Evolutionary conservation across 2,888 invertebrate species (phyloP), one percentile per base, ranked within the genome.

Genomic region (Eustalomyia histrio): DNA sequence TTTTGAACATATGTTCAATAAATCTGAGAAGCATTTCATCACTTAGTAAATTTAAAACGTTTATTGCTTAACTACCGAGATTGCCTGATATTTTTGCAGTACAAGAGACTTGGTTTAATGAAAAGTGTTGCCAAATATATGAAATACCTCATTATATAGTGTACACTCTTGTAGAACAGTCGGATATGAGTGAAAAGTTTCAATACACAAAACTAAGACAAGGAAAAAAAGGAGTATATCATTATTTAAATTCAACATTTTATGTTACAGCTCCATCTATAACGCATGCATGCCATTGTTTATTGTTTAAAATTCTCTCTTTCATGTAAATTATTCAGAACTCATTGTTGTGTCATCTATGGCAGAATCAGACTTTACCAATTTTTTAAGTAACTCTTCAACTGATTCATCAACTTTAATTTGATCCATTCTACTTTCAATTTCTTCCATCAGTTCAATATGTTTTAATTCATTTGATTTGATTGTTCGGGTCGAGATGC

Each of bases 281-380:
- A 29, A 29, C 29, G 39, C 72, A 78, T 71, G 58, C 39, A 60
- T 3, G 39, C 14, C 14, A 39, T 12, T 39, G 4, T 12, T 39
- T 12, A 39, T 12, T 12, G 2, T 12, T 39, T 39, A 39, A 12
- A 1, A 39, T 12, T 39, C 4, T 39, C 4, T 12, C 10, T 64
- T 60, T 64, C 53, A 16, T 76, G 12, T 24, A 35, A 63, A 0
- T 68, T 71, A 65, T 67, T 79, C 55, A 0, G 73, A 57, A 63
- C 74, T 78, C 52, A 74, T 50, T 14, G 78, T 39, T 18, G 39
- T 47, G 55, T 81, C 76, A 58, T 76, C 78, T 78, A 75, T 78
- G 74, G 81, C 81, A 17, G 78, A 81, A 67, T 81, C 81, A 78
- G 81, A 74, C 74, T 74, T 78, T 55, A 74, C 74, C 43, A 78